A percentile compares a stretch with the other conserved stretches of the same genome.
These are phyloP conservation scores for Rhineura floridana DNA, from an alignment of 2,113 vertebrate species.

Conservation along the genomic window DNA sequence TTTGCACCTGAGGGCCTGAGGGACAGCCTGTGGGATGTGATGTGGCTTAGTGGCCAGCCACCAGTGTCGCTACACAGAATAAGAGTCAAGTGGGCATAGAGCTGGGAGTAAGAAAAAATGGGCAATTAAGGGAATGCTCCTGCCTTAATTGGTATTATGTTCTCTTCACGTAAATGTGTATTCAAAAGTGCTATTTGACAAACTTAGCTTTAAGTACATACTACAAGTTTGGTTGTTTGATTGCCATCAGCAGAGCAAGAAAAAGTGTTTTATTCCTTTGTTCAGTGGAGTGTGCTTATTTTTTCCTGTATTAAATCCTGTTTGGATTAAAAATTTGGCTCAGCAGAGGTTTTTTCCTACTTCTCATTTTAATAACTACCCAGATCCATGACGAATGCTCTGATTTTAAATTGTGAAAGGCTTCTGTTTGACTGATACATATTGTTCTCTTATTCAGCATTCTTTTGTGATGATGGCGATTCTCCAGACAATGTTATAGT, in stretches of 20 bases:
- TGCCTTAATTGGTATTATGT: background rate
- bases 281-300: slow-evolving; percentile 8
- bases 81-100: background rate
- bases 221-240: background rate
- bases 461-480: background rate
- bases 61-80: background rate
- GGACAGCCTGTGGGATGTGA: background rate
- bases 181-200: background rate
- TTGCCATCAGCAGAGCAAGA: slow-evolving; percentile 13
- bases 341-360: background rate
- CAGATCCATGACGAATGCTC: slow-evolving; percentile 2
- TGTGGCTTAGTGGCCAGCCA: too few species aligned
- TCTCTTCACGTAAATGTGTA: background rate
- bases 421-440: slow-evolving; percentile 9
- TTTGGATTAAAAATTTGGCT: slow-evolving; percentile 27
- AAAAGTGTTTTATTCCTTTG: slow-evolving; percentile 21
- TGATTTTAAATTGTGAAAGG: background rate
- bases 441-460: background rate
- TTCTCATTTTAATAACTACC: slow-evolving; percentile 18
- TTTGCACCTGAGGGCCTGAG: background rate
- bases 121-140: background rate
- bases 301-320: slow-evolving; percentile 19
- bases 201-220: background rate
- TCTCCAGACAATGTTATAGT: background rate
- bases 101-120: background rate